Evolutionary conservation across 2,113 vertebrate genomes (phyloP).

Genomic region (Grammomys dolichurus): DNA sequence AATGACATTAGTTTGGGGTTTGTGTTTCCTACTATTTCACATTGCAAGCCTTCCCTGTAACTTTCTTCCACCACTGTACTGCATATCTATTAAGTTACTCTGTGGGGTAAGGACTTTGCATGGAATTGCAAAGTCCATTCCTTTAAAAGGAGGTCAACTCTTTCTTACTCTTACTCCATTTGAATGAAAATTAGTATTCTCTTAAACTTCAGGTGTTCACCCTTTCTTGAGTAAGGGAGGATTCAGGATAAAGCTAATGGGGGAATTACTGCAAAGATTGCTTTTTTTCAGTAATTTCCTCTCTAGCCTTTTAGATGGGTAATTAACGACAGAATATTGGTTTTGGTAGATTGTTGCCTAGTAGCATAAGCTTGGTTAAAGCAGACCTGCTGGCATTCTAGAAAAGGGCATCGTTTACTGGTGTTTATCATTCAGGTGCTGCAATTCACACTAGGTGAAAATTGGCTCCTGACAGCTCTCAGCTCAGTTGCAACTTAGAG

Average conservation of each 20-base stretch:
- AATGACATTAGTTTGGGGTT: neutral
- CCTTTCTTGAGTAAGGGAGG: slow-evolving; percentile 43
- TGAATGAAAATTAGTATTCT: slow-evolving; percentile 37
- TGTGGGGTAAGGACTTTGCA: neutral
- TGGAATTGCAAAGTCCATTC: neutral
- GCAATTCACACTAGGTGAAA: slow-evolving; percentile 75
- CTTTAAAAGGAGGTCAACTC: neutral
- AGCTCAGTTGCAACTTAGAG: slow-evolving; percentile 74
- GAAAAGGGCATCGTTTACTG: slow-evolving; percentile 55
- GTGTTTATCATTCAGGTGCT: slow-evolving; percentile 75
- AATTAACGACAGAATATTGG: slow-evolving; percentile 70
- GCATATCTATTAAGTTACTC: neutral
- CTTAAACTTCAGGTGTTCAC: neutral
- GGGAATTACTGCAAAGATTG: slow-evolving; percentile 58
- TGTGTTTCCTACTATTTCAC: neutral
- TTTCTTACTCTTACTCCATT: neutral
- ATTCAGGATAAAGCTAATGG: slow-evolving; percentile 38
- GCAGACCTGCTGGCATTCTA: slow-evolving; percentile 59
- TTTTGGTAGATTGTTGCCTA: slow-evolving; percentile 72
- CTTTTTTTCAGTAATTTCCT: slow-evolving; percentile 61
- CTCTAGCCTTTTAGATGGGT: slow-evolving; percentile 63
- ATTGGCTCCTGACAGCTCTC: slow-evolving; percentile 72
- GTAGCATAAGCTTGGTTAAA: slow-evolving; percentile 62
- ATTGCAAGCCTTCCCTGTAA: neutral
- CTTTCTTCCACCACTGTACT: neutral